Base-by-base conservation (phyloP, 1,140 invertebrate genomes). In the Trachymyrmex septentrionalis region DNA sequence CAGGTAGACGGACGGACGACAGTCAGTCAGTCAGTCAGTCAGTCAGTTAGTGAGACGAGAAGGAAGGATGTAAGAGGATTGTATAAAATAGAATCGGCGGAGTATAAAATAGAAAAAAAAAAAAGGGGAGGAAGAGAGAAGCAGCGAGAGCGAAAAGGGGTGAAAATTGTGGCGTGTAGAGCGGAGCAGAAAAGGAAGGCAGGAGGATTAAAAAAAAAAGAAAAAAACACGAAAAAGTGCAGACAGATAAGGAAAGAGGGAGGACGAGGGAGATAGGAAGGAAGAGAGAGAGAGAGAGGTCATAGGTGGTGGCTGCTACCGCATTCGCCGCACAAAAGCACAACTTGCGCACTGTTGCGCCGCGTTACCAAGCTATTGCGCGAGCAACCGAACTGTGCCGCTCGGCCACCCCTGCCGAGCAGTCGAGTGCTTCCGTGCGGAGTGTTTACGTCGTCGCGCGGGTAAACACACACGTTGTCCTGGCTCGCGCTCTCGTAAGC, bases 271-370 rank as follows among this genome's bases (percentile, higher is more conserved):
- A 55, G 44, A 48, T 14, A 53, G 71, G 38, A 1, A 27, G 14
- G 12, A 50, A 69, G 21, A 44, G n/a, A 67, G 71, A 89, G 59
- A n/a, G n/a, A 63, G 55, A 67, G 71, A 89, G 59, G 63, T 78
- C 55, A 55, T 85, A 81, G 78, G 67, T 71, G 82, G 75, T 61
- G 59, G 81, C 64, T 59, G 55, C n/a, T 44, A 61, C 69, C 82
- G 84, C 90, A 90, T 88, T 82, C 72, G 88, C 66, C 88, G 89
- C 88, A 86, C 88, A 90, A 91, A 92, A 87, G 90, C 84, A 91
- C 88, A 91, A 86, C 89, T 91, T 91, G 90, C 90, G 90, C 90
- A 90, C 87, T 88, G 90, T 91, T 90, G 80, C 88, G 64, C 64
- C 86, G 88, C 90, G 90, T 90, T 90, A 90, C 86, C 90, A 87